Evolutionary conservation across 2,113 vertebrate genomes (phyloP).

Genomic region (Apaloderma vittatum): DNA sequence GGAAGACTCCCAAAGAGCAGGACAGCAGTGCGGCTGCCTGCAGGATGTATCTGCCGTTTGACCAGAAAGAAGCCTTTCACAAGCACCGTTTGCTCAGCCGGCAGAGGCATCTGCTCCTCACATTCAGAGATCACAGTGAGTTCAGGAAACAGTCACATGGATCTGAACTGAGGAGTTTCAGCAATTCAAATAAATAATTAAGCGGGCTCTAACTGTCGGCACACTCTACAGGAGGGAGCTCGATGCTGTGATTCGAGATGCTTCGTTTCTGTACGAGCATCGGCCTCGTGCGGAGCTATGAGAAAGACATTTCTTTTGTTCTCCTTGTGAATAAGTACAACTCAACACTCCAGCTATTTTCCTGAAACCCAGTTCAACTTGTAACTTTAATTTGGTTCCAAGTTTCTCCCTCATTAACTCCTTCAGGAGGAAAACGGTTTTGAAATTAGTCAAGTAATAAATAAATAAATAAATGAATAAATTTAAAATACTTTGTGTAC

Average conservation of each 20-base stretch:
- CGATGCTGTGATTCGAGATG: background rate
- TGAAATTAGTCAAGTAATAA: background rate
- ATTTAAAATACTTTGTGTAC: background rate
- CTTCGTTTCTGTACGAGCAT: background rate
- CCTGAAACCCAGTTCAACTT: slow-evolving; percentile 27
- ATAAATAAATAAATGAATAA: background rate
- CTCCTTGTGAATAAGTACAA: slow-evolving; percentile 42
- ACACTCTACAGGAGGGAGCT: slow-evolving; percentile 5
- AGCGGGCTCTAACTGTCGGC: background rate
- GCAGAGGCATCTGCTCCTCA: slow-evolving; percentile 60
- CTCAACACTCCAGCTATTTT: slow-evolving; percentile 37
- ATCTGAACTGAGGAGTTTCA: slow-evolving; percentile 15
- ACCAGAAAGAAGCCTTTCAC: slow-evolving; percentile 42
- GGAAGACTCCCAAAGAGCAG: background rate
- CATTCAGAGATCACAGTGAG: slow-evolving; percentile 12
- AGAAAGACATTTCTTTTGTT: slow-evolving; percentile 60
- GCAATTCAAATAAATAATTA: slow-evolving; percentile 21
- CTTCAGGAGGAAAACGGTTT: background rate
- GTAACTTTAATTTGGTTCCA: slow-evolving; percentile 51
- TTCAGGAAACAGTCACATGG: slow-evolving; percentile 52
- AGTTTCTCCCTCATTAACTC: slow-evolving; percentile 48
- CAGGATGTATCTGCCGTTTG: slow-evolving; percentile 34
- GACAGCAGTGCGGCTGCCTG: background rate
- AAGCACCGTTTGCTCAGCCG: slow-evolving; percentile 17
- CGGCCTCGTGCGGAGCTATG: background rate